These are phyloP conservation scores for Trichonephila inaurata DNA, from an alignment of 1,140 invertebrate species.

Conservation along the genomic window DNA sequence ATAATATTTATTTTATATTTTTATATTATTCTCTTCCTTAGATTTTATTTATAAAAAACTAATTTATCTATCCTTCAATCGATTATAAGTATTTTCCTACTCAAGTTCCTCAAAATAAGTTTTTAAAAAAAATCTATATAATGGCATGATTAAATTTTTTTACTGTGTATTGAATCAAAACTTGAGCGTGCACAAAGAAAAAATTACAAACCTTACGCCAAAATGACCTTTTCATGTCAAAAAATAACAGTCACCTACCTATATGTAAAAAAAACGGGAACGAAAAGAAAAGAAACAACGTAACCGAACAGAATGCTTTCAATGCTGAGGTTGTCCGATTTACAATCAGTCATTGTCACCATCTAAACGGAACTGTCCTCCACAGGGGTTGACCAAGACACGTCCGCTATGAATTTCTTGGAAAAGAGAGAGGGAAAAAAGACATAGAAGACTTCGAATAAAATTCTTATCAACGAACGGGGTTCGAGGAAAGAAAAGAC, in stretches of 20 bases:
- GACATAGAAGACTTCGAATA: not conserved
- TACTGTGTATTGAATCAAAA: no score
- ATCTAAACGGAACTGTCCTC: slow-evolving; percentile 38
- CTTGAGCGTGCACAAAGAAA: no score
- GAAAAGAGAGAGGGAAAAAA: not conserved
- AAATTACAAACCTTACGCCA: no score
- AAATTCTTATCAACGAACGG: slow-evolving; percentile 51
- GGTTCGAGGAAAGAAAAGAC: slow-evolving; percentile 33
- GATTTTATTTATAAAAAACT: no score
- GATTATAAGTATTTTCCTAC: no score
- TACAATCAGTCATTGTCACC: slow-evolving; percentile 65
- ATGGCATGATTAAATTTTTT: no score
- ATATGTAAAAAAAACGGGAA: not conserved
- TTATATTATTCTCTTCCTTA: no score
- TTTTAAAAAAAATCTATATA: no score
- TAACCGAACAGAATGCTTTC: slow-evolving; percentile 7
- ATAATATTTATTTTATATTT: no score
- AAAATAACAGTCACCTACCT: not conserved
- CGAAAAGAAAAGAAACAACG: not conserved
- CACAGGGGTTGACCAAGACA: not conserved
- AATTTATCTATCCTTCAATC: no score
- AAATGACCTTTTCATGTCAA: not conserved
- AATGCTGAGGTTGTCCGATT: slow-evolving; percentile 6
- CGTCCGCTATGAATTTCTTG: not conserved
- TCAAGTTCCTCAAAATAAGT: no score